These are phyloP conservation scores for Acrocyrtus sp. DNA, from an alignment of 2,888 invertebrate genomes.

Conservation along the genomic window DNA sequence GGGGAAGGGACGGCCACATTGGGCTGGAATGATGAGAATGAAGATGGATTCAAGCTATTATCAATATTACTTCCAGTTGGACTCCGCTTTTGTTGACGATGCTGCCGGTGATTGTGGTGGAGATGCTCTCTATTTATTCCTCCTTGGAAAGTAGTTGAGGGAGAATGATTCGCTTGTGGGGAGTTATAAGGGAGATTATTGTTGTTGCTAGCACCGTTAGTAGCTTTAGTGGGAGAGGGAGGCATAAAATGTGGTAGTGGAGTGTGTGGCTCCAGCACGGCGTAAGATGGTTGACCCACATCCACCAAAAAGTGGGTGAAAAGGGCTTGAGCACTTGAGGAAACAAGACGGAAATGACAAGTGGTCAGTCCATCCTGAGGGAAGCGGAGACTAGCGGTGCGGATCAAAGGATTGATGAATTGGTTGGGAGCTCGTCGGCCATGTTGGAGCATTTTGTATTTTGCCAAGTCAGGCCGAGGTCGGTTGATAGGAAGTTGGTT, in stretches of 20 bases:
- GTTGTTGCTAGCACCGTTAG: background rate
- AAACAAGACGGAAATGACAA: slow-evolving; percentile 51
- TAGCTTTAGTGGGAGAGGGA: background rate
- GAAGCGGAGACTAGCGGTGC: slow-evolving; percentile 54
- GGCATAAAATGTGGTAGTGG: slow-evolving; percentile 28
- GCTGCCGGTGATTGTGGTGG: background rate
- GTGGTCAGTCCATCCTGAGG: slow-evolving; percentile 60
- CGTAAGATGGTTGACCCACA: slow-evolving; percentile 65
- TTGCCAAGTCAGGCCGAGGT: slow-evolving; percentile 68
- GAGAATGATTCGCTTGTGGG: background rate
- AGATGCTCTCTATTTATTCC: slow-evolving; percentile 1
- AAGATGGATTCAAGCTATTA: background rate
- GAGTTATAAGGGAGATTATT: background rate
- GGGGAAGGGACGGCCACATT: background rate
- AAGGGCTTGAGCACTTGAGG: slow-evolving; percentile 59
- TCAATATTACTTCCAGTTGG: background rate
- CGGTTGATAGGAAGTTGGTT: slow-evolving; percentile 66
- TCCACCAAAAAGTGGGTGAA: slow-evolving; percentile 69
- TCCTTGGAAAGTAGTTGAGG: background rate
- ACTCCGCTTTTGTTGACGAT: too few species aligned
- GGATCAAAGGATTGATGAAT: slow-evolving; percentile 54
- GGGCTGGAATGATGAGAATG: background rate
- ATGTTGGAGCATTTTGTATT: slow-evolving; percentile 71
- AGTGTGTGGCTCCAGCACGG: slow-evolving; percentile 21
- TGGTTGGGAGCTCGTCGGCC: slow-evolving; percentile 52